Evolutionary conservation across 2,888 invertebrate species (phyloP).

Genomic region (Leptinotarsa haldemani): DNA sequence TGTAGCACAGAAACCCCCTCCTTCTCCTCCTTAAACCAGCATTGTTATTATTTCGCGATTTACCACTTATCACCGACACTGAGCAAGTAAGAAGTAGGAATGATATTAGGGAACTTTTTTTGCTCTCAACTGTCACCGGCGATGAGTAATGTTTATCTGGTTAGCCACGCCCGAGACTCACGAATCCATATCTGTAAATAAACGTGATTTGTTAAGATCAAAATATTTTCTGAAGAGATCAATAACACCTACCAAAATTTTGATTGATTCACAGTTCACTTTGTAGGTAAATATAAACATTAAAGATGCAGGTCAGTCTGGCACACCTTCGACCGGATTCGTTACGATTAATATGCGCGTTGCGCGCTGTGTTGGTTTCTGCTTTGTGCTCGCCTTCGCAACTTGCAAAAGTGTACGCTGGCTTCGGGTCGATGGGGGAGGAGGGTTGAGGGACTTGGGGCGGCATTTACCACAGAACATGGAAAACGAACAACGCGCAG

Average conservation of each 20-base stretch:
- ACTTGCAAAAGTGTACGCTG: slow-evolving; percentile 15
- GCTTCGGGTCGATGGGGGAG: slow-evolving; percentile 25
- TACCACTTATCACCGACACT: slow-evolving; percentile 23
- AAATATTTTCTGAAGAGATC: not conserved
- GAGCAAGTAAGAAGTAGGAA: slow-evolving; percentile 7
- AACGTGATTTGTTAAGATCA: not conserved
- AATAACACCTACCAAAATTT: slow-evolving; percentile 37
- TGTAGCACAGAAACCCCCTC: slow-evolving; percentile 29
- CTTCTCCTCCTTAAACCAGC: slow-evolving; percentile 23
- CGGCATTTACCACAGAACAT: not conserved
- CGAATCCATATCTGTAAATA: slow-evolving; percentile 11
- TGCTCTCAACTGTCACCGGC: slow-evolving; percentile 50
- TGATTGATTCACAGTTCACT: slow-evolving; percentile 36
- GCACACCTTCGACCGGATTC: slow-evolving; percentile 47
- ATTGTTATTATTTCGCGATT: slow-evolving; percentile 24
- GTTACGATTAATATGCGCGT: slow-evolving; percentile 20
- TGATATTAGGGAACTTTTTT: slow-evolving; percentile 43
- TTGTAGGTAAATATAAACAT: slow-evolving; percentile 46
- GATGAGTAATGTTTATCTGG: slow-evolving; percentile 65
- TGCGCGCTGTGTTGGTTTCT: not conserved
- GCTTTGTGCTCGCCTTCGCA: slow-evolving; percentile 34
- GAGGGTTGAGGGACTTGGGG: slow-evolving; percentile 32
- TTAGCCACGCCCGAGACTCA: slow-evolving; percentile 63
- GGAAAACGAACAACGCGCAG: not conserved
- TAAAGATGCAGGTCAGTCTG: slow-evolving; percentile 51